Percentiles rank a stretch among this genome's conserved stretches.
Evolutionary conservation across 2,113 vertebrate species (phyloP).

Genomic region (Formicarius rufipectus): DNA sequence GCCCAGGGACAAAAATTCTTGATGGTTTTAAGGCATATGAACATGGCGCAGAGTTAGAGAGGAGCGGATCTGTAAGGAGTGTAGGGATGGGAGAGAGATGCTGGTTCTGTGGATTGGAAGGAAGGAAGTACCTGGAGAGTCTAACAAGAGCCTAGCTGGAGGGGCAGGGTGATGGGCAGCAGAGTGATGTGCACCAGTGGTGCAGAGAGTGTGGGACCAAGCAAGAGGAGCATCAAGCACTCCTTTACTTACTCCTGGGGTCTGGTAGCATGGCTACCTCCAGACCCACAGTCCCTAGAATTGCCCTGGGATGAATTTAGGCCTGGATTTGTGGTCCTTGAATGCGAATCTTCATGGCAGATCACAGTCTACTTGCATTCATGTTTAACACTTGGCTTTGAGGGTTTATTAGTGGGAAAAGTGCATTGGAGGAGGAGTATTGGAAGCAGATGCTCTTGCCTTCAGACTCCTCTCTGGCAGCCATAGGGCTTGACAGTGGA

Average conservation of each 20-base stretch:
- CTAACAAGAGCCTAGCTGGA: background rate
- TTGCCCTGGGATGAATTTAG: background rate
- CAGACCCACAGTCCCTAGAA: background rate
- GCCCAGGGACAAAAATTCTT: background rate
- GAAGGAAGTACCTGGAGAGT: background rate
- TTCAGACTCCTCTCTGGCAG: background rate
- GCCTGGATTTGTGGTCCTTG: background rate
- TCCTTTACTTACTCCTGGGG: background rate
- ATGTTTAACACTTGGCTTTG: background rate
- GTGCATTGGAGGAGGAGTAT: background rate
- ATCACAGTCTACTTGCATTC: background rate
- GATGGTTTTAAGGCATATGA: background rate
- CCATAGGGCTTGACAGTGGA: background rate
- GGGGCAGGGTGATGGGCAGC: background rate
- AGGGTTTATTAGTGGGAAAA: background rate
- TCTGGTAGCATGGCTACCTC: background rate
- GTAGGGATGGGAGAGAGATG: accelerated
- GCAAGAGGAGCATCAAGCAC: background rate
- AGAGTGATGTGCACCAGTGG: background rate
- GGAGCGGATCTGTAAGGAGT: background rate
- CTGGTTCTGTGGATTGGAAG: background rate
- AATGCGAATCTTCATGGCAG: background rate
- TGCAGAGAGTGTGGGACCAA: background rate
- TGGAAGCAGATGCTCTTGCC: background rate
- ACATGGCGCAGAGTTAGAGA: accelerated